Evolutionary conservation across 2,888 invertebrate species (phyloP), one percentile per base, ranked within the genome.

Genomic region (Drosophila tanythrix): DNA sequence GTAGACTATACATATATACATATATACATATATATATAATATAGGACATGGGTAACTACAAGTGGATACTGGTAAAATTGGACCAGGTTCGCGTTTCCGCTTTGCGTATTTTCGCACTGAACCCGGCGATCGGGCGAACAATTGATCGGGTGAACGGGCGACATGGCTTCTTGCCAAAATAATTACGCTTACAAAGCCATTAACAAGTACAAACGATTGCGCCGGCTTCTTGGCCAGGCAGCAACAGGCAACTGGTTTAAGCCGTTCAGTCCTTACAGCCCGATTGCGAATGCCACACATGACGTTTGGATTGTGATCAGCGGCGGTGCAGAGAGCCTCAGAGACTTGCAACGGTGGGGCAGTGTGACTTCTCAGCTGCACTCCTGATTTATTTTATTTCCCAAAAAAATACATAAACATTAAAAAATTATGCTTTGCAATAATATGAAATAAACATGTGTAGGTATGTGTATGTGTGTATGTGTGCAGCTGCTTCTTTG

Each of bases 111-210:
- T 72, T 74, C 74, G 74, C 78, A 62, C 70, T 61, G 72, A 40
- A 25, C 36, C n/a, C 29, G 56, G 64, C 40, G 35, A 52, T 66
- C 35, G 63, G 56, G 57, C 59, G 21, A 21, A 46, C 46, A 15
- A 21, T 43, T 43, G 35, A 60, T 71, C 27, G 63, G 63, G 57
- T 63, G 63, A 74, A 67, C 59, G 48, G 56, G 52, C 62, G 64
- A 69, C 72, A 78, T 74, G 84, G 83, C 87, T 87, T 86, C 84
- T 87, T 87, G 87, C 81, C 84, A 88, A 87, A 86, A 87, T 87
- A 87, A 87, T 87, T 87, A 87, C 87, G 87, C 89, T 87, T 88
- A 87, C 87, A 87, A 87, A 87, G 72, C 84, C 89, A 87, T 87
- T 87, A 87, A 87, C 87, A 88, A 87, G 87, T 88, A 87, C 87